Base-by-base conservation (phyloP, 2,888 invertebrate species). In the Tethea ocularis region DNA sequence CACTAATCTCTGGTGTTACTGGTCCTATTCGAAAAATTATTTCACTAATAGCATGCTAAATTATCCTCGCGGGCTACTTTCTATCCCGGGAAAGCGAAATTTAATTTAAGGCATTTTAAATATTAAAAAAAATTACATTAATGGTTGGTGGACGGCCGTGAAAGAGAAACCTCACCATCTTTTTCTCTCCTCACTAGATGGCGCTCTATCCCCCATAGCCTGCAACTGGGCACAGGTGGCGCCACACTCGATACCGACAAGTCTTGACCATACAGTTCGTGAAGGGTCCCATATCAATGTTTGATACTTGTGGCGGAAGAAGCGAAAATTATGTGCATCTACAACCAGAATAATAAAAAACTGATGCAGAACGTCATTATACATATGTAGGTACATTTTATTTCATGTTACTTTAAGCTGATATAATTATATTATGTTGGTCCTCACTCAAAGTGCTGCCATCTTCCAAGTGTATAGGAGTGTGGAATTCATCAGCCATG, bases 301-400 rank as follows among this genome's bases (percentile, higher is more conserved):
- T 63, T 97, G 93, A 82, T 98, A 98, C 83, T 98, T 98, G 79
- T 97, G 97, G 0, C 94, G 94, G 86, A 98, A 97, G 67, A 95
- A 93, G 2, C 95, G 93, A 57, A 95, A 90, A 54, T 91, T 91
- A 56, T 94, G 93, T 33, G 94, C 93, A 58, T 88, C 95, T 96
- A n/a, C 72, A 3, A 83, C 80, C 26, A 46, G 20, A 46, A 20
- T 10, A 46, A 41, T 15, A n/a, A n/a, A n/a, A n/a, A n/a, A n/a
- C n/a, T n/a, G n/a, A n/a, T n/a, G n/a, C n/a, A n/a, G n/a, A n/a
- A n/a, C n/a, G n/a, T n/a, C n/a, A n/a, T n/a, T n/a, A n/a, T n/a
- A n/a, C n/a, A n/a, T n/a, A n/a, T n/a, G n/a, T n/a, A n/a, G n/a
- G n/a, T n/a, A n/a, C n/a, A n/a, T n/a, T n/a, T n/a, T n/a, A n/a